A percentile compares a stretch with the other conserved stretches of the same genome.
Evolutionary conservation across 2,797 vertebrate species (phyloP).

Genomic region (Epinephelus awoara): DNA sequence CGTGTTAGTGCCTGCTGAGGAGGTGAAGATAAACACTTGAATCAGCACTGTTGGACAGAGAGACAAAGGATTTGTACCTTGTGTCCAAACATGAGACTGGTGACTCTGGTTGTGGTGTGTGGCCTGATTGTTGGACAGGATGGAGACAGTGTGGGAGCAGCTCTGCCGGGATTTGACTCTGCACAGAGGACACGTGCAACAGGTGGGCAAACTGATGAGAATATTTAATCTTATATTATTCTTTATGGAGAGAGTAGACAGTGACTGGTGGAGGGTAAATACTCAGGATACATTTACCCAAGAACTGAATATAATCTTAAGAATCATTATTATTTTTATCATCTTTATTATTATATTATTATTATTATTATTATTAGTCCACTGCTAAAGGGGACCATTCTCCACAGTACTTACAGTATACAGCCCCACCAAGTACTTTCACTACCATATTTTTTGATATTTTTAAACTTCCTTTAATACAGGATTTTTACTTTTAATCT

Average conservation of each 20-base stretch:
- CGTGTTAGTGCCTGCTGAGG: neutral
- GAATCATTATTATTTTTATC: neutral
- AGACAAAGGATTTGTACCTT: neutral
- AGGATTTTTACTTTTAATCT: neutral
- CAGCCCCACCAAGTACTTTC: too few relatives aligned
- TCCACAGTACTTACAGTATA: too few relatives aligned
- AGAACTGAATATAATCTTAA: too few relatives aligned
- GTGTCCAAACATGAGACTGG: slow-evolving; percentile 65
- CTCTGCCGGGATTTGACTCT: slow-evolving; percentile 42
- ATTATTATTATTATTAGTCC: neutral
- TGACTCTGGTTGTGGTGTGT: slow-evolving; percentile 74
- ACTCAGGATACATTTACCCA: too few relatives aligned
- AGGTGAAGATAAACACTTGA: neutral
- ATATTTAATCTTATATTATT: neutral
- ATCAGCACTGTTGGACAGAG: neutral
- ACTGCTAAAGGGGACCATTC: too few relatives aligned
- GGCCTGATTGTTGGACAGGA: slow-evolving; percentile 68
- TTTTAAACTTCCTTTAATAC: neutral
- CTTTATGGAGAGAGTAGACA: too few relatives aligned
- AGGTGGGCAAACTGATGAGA: slow-evolving; percentile 70
- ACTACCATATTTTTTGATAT: too few relatives aligned
- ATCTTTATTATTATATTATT: neutral
- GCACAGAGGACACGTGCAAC: slow-evolving; percentile 59
- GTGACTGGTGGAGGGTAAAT: too few relatives aligned
- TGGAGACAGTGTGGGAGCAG: slow-evolving; percentile 52